These are phyloP conservation scores for Pemphigus obesinymphae DNA, from an alignment of 1,140 invertebrate species.

Conservation along the genomic window DNA sequence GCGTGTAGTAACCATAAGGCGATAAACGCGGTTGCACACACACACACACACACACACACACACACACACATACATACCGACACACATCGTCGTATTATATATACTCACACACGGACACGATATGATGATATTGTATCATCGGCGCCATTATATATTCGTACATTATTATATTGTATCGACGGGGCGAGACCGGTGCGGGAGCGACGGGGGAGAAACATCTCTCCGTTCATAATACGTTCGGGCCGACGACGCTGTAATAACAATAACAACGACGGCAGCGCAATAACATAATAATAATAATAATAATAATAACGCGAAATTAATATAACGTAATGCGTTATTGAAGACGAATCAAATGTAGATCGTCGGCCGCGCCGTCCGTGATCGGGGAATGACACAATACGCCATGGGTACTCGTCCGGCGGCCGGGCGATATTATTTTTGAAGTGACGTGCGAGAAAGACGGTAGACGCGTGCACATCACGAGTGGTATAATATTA, in stretches of 20 bases:
- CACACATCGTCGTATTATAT: background rate
- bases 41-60: no score
- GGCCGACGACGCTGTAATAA: background rate
- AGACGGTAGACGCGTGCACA: background rate
- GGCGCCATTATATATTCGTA: no score
- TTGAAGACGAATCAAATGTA: constrained; percentile 23
- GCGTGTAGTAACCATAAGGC: background rate
- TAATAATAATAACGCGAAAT: constrained; percentile 1
- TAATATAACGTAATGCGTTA: constrained; percentile 32
- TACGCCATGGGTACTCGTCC: background rate
- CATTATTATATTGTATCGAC: background rate
- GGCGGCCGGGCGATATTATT: background rate
- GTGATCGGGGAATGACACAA: constrained; percentile 19
- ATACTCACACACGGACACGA: no score
- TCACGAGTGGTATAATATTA: background rate
- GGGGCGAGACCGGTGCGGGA: no score
- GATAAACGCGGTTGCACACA: constrained; percentile 1
- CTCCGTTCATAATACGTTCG: no score
- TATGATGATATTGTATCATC: no score
- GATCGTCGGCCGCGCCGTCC: constrained; percentile 2
- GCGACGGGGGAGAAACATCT: no score
- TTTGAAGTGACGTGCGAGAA: no score
- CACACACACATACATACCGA: background rate
- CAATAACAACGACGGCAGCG: no score
- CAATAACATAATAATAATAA: no score